Base-by-base conservation (phyloP, 2,113 vertebrate species). In the Myiozetetes cayanensis region DNA sequence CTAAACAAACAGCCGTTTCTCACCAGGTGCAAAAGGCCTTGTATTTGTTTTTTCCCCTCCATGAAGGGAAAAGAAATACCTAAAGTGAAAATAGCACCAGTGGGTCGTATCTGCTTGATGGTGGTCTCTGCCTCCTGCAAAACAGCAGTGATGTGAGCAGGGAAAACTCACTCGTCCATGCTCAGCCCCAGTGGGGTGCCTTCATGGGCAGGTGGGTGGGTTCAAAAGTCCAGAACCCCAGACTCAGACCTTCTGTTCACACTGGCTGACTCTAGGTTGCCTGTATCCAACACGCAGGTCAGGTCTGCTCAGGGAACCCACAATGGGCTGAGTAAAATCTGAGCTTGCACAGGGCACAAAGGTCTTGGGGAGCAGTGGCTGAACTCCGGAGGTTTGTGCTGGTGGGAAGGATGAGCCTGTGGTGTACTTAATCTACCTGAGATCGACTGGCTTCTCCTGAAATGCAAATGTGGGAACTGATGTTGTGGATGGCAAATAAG, bases 1-100 rank as follows among this genome's bases (percentile, higher is more conserved):
- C 90, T 90, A 96, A 97, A 95, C 92, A 96, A 93, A 92, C 72
- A 93, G 76, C 83, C 35, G 0, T 65, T 96, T 89, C 83, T 92
- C 76, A 58, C 96, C 96, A 96, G 94, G 92, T 96, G 94, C 94
- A 92, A 88, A 93, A 70, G 68, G 79, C 65, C 79, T 81, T 75
- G 61, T 92, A 67, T 96, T 93, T 94, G 86, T 74, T 63, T 90
- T 88, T 88, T 62, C 4, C 41, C 72, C 68, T 93, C 44, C 8
- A 8, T 9, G 80, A 67, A 96, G 65, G 79, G 28, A 83, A 88
- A 65, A 94, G 61, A 96, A 95, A 95, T 88, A 67, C 68, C 94
- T 94, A 12, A 71, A 86, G 65, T 78, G 75, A 75, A 95, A 95
- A 84, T 2, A 88, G 61, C 61, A 56, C 44, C 49, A 31, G 70